Conservation (phyloP, 2,888 invertebrate genomes). For the Agriopis leucophaearia region DNA sequence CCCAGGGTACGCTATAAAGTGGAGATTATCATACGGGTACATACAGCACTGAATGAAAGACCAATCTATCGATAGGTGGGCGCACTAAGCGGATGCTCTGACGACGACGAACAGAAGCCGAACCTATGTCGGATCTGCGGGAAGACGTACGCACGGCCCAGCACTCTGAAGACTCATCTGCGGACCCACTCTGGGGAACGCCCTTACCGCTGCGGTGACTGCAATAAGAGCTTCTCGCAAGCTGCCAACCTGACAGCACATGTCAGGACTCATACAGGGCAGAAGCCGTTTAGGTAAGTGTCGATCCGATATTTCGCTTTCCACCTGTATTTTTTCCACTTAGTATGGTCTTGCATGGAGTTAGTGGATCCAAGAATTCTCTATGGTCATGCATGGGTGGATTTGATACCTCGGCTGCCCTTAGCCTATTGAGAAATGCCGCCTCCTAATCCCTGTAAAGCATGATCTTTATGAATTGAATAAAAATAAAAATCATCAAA, state of each 20-base stretch:
- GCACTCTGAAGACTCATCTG: conserved; percentile 98
- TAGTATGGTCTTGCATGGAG: too few species aligned
- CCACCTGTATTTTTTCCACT: too few species aligned
- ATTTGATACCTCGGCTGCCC: too few species aligned
- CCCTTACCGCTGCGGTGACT: conserved; percentile 95
- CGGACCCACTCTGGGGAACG: conserved; percentile 98
- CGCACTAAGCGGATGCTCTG: conserved; percentile 86
- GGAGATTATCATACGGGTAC: too few species aligned
- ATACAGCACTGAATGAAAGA: neutral
- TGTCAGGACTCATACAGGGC: conserved; percentile 97
- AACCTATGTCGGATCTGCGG: conserved; percentile 98
- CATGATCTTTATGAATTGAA: too few species aligned
- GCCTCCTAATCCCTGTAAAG: too few species aligned
- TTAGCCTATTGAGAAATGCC: too few species aligned
- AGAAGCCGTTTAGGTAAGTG: conserved; percentile 94
- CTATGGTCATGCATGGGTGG: too few species aligned
- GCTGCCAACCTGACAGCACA: conserved; percentile 99
- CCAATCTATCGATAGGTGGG: conserved; percentile 65
- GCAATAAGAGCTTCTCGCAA: conserved; percentile 98
- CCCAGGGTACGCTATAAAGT: too few species aligned
- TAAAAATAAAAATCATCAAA: too few species aligned
- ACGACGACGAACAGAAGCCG: conserved; percentile 92
- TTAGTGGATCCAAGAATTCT: too few species aligned
- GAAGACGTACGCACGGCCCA: conserved; percentile 98
- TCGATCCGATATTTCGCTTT: too few species aligned